Conservation (phyloP, 1,140 invertebrate genomes). For the Drosophila busckii region DNA sequence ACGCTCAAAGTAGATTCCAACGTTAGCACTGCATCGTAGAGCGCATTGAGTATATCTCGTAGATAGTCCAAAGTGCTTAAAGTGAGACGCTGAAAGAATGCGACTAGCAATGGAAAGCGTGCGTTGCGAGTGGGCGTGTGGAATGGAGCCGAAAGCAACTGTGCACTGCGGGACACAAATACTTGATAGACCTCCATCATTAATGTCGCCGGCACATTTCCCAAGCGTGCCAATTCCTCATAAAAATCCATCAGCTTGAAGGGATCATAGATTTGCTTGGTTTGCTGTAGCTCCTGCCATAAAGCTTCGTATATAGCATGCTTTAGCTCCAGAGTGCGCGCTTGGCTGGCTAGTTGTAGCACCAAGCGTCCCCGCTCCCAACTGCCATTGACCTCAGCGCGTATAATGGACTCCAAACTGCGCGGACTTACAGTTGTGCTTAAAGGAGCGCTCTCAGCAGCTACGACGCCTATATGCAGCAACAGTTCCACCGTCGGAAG, state of each 20-base stretch:
- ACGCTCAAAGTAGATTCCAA: constrained; percentile 44
- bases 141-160: constrained; percentile 50
- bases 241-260: constrained; percentile 41
- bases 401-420: constrained; percentile 39
- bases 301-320: constrained; percentile 50
- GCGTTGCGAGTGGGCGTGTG: constrained; percentile 36
- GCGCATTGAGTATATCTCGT: constrained; percentile 38
- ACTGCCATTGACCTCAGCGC: constrained; percentile 48
- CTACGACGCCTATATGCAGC: constrained; percentile 40
- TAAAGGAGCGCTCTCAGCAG: not conserved
- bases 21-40: constrained; percentile 40
- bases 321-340: constrained; percentile 41
- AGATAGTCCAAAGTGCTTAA: constrained; percentile 50
- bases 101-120: constrained; percentile 36
- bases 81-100: constrained; percentile 33
- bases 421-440: not conserved
- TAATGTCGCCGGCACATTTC: constrained; percentile 26
- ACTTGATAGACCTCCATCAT: constrained; percentile 13
- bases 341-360: constrained; percentile 26
- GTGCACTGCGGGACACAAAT: constrained; percentile 43
- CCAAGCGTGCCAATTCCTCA: constrained; percentile 10
- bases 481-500: constrained; percentile 33
- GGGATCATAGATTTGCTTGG: constrained; percentile 50
- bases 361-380: constrained; percentile 40
- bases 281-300: constrained; percentile 58